A percentile compares a stretch with the other conserved stretches of the same genome.
Conservation (phyloP, 1,140 invertebrate species). For the Prorops nasuta region DNA sequence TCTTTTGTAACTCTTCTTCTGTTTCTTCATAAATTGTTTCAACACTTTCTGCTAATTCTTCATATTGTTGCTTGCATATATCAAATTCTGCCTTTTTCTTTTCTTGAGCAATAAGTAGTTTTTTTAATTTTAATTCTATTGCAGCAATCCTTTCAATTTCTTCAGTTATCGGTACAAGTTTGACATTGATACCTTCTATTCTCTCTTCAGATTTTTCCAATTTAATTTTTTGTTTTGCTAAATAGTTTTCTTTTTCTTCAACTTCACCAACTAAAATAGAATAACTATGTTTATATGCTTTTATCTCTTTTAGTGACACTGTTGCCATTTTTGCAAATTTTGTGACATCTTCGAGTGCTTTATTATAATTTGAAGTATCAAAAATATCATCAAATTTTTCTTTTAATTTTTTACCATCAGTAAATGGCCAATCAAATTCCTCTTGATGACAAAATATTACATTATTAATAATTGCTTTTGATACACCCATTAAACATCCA, state of each 20-base stretch:
- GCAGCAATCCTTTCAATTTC: constrained; percentile 61
- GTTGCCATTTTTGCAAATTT: constrained; percentile 63
- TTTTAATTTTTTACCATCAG: constrained; percentile 92
- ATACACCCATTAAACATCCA: constrained; percentile 74
- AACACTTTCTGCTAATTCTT: constrained; percentile 55
- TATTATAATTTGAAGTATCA: constrained; percentile 90
- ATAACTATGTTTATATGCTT: constrained; percentile 36
- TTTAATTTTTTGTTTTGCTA: constrained; percentile 63
- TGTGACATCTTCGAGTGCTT: constrained; percentile 80
- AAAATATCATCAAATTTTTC: constrained; percentile 98
- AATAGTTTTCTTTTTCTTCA: constrained; percentile 54
- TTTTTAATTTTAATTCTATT: constrained; percentile 45
- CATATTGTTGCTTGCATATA: constrained; percentile 9
- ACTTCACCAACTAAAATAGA: constrained; percentile 59
- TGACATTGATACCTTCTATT: constrained; percentile 53
- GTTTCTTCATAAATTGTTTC: constrained; percentile 63
- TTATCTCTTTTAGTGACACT: constrained; percentile 44
- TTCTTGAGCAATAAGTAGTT: constrained; percentile 57
- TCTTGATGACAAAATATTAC: constrained; percentile 99
- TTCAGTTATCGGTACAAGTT: constrained; percentile 64
- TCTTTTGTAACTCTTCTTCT: constrained; percentile 62
- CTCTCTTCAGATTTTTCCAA: constrained; percentile 59
- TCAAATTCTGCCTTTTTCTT: constrained; percentile 54
- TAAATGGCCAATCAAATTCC: constrained; percentile 94
- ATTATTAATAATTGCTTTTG: constrained; percentile 91